phyloP scores from a whole-genome alignment of 1,140 invertebrate species.

The Caerostris darwini region DNA sequence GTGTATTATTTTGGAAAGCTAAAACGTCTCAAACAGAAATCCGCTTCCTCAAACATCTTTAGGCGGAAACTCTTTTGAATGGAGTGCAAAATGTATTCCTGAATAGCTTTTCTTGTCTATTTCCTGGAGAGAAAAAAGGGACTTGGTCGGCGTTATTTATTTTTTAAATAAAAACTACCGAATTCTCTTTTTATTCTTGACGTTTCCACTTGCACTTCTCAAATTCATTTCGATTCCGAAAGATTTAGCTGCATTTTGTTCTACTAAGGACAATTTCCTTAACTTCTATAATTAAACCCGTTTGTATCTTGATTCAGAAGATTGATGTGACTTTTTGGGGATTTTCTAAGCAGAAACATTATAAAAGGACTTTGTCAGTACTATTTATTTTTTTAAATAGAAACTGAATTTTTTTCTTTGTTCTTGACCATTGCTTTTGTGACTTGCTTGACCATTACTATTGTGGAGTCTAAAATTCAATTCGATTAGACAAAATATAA shows the following conservation, averaged over 20 bases:
- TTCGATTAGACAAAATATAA: too few species aligned
- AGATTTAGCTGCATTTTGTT: neutral
- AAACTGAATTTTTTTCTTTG: too few species aligned
- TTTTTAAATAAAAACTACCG: constrained; percentile 36
- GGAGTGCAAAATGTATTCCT: constrained; percentile 67
- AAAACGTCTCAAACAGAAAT: constrained; percentile 42
- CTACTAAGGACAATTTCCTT: too few species aligned
- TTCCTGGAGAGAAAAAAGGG: constrained; percentile 45
- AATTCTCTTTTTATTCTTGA: neutral
- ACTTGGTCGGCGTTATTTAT: constrained; percentile 45
- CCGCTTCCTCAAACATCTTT: constrained; percentile 40
- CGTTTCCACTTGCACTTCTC: neutral
- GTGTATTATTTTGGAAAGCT: constrained; percentile 65
- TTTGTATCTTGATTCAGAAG: too few species aligned
- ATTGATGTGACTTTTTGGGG: too few species aligned
- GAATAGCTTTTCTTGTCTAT: constrained; percentile 68
- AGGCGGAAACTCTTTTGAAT: constrained; percentile 34
- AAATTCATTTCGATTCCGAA: neutral
- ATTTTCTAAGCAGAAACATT: too few species aligned
- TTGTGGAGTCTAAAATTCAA: too few species aligned
- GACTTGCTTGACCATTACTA: too few species aligned
- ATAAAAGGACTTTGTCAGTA: too few species aligned
- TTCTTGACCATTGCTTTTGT: too few species aligned
- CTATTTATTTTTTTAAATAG: too few species aligned
- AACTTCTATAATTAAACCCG: too few species aligned